Evolutionary conservation across 2,113 vertebrate species (phyloP), one percentile per base, ranked within the genome.

Genomic region (Ictalurus punctatus): DNA sequence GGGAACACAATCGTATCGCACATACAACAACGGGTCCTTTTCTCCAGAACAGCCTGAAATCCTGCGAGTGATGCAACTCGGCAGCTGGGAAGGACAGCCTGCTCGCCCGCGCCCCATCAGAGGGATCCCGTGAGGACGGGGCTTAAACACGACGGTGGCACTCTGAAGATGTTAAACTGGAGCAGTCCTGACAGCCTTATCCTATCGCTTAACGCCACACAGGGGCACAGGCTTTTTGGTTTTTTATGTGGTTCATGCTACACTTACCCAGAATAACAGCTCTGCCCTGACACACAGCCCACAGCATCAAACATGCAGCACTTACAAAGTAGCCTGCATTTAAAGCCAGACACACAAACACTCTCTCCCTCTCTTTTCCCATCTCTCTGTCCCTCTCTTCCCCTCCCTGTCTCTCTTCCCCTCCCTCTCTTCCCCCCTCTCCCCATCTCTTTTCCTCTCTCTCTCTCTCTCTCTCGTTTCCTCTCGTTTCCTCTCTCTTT

Each of bases 271-370:
- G 74, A 91, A 89, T 89, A 90, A 87, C 90, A 83, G 78, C 86
- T 86, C 88, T n/a, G 37, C 34, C 83, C 67, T 83, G 83, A 37
- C 86, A 89, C 85, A 78, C 63, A 19, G 81, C 76, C 81, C 54
- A 88, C 85, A 56, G 58, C 83, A 87, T 92, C 89, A 90, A 90
- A 90, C 83, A 89, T 90, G 79, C 83, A 90, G 86, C 91, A 83
- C 85, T 88, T 74, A 85, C 86, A 87, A 86, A 90, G 82, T 40
- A 83, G 19, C 71, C 81, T 76, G 65, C 74, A 73, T 87, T 65
- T 90, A 81, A 65, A 84, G 27, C 83, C 87, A 80, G 37, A 52
- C 74, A 8, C 84, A n/a, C 79, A 82, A 59, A 48, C 4, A 3
- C 25, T 3, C 48, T 17, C 13, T 6, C 13, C 8, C 13, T 17